Evolutionary conservation across 2,113 vertebrate genomes (phyloP), one percentile per base, ranked within the genome.

Genomic region (Rattus rattus): DNA sequence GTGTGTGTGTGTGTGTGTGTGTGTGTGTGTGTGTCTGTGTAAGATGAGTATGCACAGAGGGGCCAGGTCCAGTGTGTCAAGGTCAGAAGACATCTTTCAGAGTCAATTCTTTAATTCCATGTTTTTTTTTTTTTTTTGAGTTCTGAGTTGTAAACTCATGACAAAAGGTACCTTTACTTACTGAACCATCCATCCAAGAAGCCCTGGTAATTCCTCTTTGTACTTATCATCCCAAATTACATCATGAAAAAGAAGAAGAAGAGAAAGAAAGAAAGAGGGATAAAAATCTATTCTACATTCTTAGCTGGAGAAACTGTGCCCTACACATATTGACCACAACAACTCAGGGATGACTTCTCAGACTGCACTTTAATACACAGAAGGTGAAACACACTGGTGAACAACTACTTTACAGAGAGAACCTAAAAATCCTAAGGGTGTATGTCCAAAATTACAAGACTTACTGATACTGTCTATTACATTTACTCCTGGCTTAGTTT

Each of bases 401-500:
- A 79, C 33, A 43, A 59, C 2, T 79, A 94, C 26, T 70, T 96
- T 90, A 76, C 39, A 19, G 52, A 88, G 72, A 81, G n/a, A 47
- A 52, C 24, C 13, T 87, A 75, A 83, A 20, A 14, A 17, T 54
- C 28, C 83, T 77, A 86, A 83, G 11, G 4, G 33, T 67, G 33
- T 39, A 75, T 95, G 14, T 69, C 52, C 69, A 39, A 84, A 80
- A 65, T 88, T 36, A 69, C 36, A 39, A 90, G 52, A 12, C 43
- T 72, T 87, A 7, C 28, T 63, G 30, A 1, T 89, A 39, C 86
- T 43, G 75, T 80, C 22, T 24, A 30, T 16, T 85, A 7, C 52
- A 7, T 70, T 88, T 95, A 59, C 56, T 52, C 90, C 67, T 96
- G 20, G 30, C 87, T 94, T 83, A 90, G 47, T 79, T 91, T 85